These are phyloP conservation scores for Chrysaora quinquecirrha DNA, from an alignment of 30 jellyfish, hydroid and myxozoan species.

Conservation along the genomic window DNA sequence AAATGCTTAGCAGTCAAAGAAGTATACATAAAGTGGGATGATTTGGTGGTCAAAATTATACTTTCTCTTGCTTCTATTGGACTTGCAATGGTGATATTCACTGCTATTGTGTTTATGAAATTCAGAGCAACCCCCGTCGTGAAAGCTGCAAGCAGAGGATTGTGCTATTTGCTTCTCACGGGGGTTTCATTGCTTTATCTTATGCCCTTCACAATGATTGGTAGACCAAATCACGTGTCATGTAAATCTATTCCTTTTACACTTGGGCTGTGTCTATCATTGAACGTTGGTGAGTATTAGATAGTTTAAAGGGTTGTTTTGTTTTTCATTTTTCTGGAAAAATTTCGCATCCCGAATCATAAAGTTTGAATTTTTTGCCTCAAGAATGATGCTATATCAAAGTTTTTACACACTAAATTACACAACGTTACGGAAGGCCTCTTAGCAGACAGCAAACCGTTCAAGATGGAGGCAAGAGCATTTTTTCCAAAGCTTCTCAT, in stretches of 20 bases:
- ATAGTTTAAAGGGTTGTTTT: too few relatives aligned
- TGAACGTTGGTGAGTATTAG: constrained; percentile 86
- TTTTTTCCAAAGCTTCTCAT: too few relatives aligned
- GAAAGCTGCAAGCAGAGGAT: constrained; percentile 70
- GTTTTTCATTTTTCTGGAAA: too few relatives aligned
- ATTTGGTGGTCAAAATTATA: not conserved
- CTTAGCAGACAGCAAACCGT: too few relatives aligned
- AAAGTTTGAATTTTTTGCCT: too few relatives aligned
- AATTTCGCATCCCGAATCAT: too few relatives aligned
- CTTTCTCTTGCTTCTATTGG: constrained; percentile 43
- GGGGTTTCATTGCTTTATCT: constrained; percentile 50
- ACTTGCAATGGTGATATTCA: constrained; percentile 5
- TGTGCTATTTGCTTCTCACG: constrained; percentile 61
- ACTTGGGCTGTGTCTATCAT: constrained; percentile 70
- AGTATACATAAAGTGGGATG: constrained; percentile 25
- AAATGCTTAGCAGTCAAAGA: constrained; percentile 34
- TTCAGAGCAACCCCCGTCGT: constrained; percentile 73
- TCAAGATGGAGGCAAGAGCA: too few relatives aligned
- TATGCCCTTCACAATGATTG: constrained; percentile 56
- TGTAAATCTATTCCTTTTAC: constrained; percentile 64
- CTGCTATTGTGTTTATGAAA: constrained; percentile 23
- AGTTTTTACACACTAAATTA: too few relatives aligned
- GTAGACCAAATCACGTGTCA: constrained; percentile 58
- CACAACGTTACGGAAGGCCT: too few relatives aligned
- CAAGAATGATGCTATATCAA: too few relatives aligned